Evolutionary conservation across 2,888 invertebrate genomes (phyloP).

Genomic region (Deroplatys truncata): DNA sequence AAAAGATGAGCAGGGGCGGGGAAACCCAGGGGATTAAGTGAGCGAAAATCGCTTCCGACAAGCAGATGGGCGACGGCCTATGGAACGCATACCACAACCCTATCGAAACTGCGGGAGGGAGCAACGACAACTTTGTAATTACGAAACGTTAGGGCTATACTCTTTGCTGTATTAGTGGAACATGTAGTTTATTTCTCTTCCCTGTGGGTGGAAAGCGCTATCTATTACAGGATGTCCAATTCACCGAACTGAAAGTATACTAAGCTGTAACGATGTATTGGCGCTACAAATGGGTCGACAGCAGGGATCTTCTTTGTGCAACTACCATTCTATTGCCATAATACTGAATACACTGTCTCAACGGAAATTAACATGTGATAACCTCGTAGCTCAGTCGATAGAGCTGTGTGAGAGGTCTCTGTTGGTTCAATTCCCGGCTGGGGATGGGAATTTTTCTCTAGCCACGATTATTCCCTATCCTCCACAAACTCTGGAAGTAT

Average conservation of each 20-base stretch:
- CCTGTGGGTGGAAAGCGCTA: neutral
- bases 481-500: too few species aligned
- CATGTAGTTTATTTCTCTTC: neutral
- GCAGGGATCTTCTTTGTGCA: too few species aligned
- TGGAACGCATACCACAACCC: neutral
- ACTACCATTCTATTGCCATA: too few species aligned
- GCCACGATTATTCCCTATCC: too few species aligned
- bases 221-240: neutral
- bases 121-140: neutral
- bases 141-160: neutral
- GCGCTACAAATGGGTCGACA: too few species aligned
- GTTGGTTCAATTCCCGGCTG: too few species aligned
- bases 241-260: neutral
- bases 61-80: neutral
- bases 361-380: too few species aligned
- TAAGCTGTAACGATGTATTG: too few species aligned
- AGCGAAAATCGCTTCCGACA: neutral
- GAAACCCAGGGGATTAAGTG: neutral
- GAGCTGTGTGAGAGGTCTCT: too few species aligned
- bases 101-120: neutral
- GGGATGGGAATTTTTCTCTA: too few species aligned
- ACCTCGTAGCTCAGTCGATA: too few species aligned
- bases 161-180: neutral
- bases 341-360: too few species aligned
- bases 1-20: neutral